Evolutionary conservation across 2,888 invertebrate species (phyloP), one percentile per base, ranked within the genome.

Genomic region (Aphidoletes aphidimyza): DNA sequence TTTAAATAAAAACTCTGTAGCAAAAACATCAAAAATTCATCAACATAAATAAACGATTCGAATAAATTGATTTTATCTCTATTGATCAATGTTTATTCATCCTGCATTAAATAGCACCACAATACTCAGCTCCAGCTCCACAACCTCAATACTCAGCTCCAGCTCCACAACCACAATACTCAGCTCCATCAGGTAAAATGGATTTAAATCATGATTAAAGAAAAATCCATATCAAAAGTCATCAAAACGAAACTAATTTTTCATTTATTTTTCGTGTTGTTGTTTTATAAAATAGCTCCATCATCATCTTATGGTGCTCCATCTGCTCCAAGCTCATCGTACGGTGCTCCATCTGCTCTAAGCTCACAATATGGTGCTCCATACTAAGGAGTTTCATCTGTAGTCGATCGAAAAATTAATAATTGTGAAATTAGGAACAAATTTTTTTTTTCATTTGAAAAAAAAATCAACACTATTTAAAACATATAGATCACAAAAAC

Each of bases 351-450:
- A 85, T 92, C 93, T 87, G 90, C 91, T 86, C 94, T 93, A 86
- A 92, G 93, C 88, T 91, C 94, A 89, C 93, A 93, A 91, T 95
- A 94, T 90, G 94, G 95, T 88, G 93, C 87, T 54, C 86, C 87
- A 84, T 87, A 85, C 85, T 86, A 86, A 85, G 49, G 26, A 36
- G 54, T 30, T 34, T 84, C 59, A 17, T 34, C 59, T 0, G 1
- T 69, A 22, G 54, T 83, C 83, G 1, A 39, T 39, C 17, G 14
- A 83, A 83, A 83, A 83, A 9, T 17, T 14, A 30, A 83, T 17
- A n/a, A n/a, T 83, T 39, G 39, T 83, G 42, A 39, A 83, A 83
- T 26, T 45, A 83, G 30, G 34, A 83, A 83, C 45, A 83, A 45
- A 81, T 37, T 81, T 78, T 59, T 59, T 59, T 59, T 22, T 37